phyloP scores from a whole-genome alignment of 23 tunicate species.

The Styela clava region DNA sequence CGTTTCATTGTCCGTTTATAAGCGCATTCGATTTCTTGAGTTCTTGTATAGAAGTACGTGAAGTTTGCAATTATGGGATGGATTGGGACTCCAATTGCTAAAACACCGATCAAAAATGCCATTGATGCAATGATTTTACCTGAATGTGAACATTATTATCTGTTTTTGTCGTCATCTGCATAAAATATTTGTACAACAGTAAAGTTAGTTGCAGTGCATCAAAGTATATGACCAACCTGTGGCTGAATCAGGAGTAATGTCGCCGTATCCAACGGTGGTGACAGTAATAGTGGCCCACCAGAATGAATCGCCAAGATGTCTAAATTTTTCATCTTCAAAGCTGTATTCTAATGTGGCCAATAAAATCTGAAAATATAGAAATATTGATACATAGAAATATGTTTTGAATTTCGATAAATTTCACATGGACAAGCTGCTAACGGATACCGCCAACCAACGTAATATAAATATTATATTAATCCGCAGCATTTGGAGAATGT shows the following conservation, averaged over 20 bases:
- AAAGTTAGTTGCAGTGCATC: too few species aligned
- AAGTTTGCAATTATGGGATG: conserved; percentile 67
- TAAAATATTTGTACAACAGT: too few species aligned
- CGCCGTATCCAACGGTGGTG: conserved; percentile 71
- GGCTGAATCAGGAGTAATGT: conserved; percentile 39
- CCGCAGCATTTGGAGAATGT: too few species aligned
- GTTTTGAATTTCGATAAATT: too few species aligned
- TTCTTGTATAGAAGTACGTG: conserved; percentile 33
- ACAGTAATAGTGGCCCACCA: conserved; percentile 69
- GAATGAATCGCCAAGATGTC: conserved; percentile 45
- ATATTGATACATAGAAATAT: too few species aligned
- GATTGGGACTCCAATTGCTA: conserved; percentile 64
- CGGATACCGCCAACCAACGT: too few species aligned
- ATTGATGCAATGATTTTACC: conserved; percentile 60
- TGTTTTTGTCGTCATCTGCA: too few species aligned
- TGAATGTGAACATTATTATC: too few species aligned
- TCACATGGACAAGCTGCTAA: too few species aligned
- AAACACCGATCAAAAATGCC: conserved; percentile 43
- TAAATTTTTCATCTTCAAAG: conserved; percentile 31
- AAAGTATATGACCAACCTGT: too few species aligned
- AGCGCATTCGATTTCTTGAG: conserved; percentile 36
- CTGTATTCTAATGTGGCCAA: conserved; percentile 28
- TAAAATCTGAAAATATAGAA: conserved; percentile 30
- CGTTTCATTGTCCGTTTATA: conserved; percentile 37
- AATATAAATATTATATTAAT: too few species aligned